Percentiles rank a stretch among this genome's conserved stretches.
Conservation (phyloP, 35 echinoderm and acorn worm genomes). For the Apostichopus parvimensis region DNA sequence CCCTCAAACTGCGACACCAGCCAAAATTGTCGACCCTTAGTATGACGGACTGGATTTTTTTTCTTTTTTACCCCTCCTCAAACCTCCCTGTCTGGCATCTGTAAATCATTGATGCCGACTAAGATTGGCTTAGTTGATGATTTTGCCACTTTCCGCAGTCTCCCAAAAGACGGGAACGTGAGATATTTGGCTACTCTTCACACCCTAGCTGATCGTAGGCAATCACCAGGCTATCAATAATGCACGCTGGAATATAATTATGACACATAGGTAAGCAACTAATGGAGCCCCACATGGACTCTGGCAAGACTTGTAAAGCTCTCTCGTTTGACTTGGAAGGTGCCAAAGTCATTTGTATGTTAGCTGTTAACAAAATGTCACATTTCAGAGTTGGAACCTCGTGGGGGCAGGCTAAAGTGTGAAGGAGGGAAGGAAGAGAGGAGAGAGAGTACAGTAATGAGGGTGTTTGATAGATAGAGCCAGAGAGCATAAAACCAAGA, state of each 20-base stretch:
- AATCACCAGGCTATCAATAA: constrained; percentile 61
- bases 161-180: constrained; percentile 47
- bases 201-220: constrained; percentile 49
- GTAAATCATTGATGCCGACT: constrained; percentile 56
- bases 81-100: constrained; percentile 30
- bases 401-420: constrained; percentile 57
- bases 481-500: constrained; percentile 33
- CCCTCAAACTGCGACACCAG: constrained; percentile 50
- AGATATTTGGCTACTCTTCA: constrained; percentile 51
- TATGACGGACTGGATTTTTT: constrained; percentile 46
- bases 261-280: constrained; percentile 45
- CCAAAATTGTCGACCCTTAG: constrained; percentile 39
- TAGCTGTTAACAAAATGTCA: constrained; percentile 70
- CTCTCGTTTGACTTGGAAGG: constrained; percentile 44
- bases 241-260: constrained; percentile 59
- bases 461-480: constrained; percentile 52
- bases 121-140: constrained; percentile 60
- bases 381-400: constrained; percentile 58
- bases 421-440: constrained; percentile 41
- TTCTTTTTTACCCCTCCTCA: constrained; percentile 38
- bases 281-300: constrained; percentile 43
- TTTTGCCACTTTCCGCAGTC: constrained; percentile 51
- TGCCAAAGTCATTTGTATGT: constrained; percentile 67
- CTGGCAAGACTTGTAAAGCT: constrained; percentile 44
- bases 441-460: constrained; percentile 30